Evolutionary conservation across 2,888 invertebrate species (phyloP), one percentile per base, ranked within the genome.

Genomic region (Nezara viridula): DNA sequence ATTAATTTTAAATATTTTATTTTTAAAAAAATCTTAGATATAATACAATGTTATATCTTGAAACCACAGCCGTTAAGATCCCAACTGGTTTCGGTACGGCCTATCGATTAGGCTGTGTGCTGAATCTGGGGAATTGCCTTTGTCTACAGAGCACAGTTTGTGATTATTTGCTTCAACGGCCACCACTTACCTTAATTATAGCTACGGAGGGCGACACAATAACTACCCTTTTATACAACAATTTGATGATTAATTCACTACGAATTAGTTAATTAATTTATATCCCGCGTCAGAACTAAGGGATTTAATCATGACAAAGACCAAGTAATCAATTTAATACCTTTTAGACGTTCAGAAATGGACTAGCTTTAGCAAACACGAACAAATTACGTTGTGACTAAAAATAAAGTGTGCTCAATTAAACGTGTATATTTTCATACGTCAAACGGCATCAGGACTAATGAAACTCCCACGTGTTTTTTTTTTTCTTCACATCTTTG

Each of bases 121-220:
- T 73, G 32, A 73, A 73, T 73, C 66, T 37, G 66, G 66, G 37
- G 66, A 73, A 73, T 73, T 73, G 66, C 66, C 66, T 73, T 73
- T 73, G 66, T 73, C 66, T 73, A 37, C 32, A 37, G 19, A 37
- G 37, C 66, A 37, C 37, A 21, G 32, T 19, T 32, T 73, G 32
- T 73, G 66, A 73, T 73, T 37, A 73, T 73, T 73, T 73, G 16
- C 66, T 19, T 37, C 66, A 19, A 37, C 19, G 12, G 7, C 55
- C n/a, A 55, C 55, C 5, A 9, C n/a, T n/a, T 10, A 2, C n/a
- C 24, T 55, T n/a, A 55, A 55, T 55, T n/a, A 9, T 24, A 9
- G 21, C 55, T 5, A 55, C 21, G 1, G 19, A 24, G 24, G 1
- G 19, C 2, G 24, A 24, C 14, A 52, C 24, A 10, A 55, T 10